These are phyloP conservation scores for Channa maculata DNA, from an alignment of 2,113 vertebrate species.

Conservation along the genomic window DNA sequence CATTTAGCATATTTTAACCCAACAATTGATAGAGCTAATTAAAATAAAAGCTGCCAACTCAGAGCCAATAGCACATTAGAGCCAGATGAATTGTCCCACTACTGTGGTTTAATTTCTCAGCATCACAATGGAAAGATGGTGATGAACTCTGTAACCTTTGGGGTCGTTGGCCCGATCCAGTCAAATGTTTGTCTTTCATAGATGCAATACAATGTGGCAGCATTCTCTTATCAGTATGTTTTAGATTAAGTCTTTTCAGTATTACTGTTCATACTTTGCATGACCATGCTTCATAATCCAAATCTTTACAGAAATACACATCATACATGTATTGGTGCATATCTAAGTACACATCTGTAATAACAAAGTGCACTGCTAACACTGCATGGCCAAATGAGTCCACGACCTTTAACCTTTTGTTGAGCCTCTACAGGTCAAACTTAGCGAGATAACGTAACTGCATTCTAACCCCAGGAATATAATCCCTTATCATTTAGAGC, in stretches of 20 bases:
- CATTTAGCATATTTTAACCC: neutral
- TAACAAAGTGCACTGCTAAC: slow-evolving; percentile 40
- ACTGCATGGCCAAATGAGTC: slow-evolving; percentile 23
- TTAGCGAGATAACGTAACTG: neutral
- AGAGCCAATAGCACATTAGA: neutral
- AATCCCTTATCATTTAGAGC: slow-evolving; percentile 11
- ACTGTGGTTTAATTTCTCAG: neutral
- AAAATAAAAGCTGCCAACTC: neutral
- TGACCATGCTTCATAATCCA: too few species aligned
- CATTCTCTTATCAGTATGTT: too few species aligned
- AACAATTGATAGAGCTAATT: too few species aligned
- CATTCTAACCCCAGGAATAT: slow-evolving; percentile 19
- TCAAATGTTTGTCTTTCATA: slow-evolving; percentile 25
- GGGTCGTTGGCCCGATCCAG: slow-evolving; percentile 45
- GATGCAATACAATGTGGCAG: slow-evolving; percentile 19
- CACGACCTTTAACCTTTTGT: slow-evolving; percentile 41
- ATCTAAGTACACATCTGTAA: slow-evolving; percentile 4
- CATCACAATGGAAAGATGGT: slow-evolving; percentile 46
- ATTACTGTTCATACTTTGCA: too few species aligned
- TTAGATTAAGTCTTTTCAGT: too few species aligned
- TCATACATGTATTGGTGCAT: neutral
- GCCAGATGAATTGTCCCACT: too few species aligned
- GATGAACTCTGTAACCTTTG: slow-evolving; percentile 68
- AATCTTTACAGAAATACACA: neutral
- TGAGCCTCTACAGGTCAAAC: slow-evolving; percentile 5